Percentiles rank a stretch among this genome's conserved stretches.
These are phyloP conservation scores for Chondrilla cf. caribensis DNA, from an alignment of 37 sponge, comb jelly and placozoan genomes.

Conservation along the genomic window DNA sequence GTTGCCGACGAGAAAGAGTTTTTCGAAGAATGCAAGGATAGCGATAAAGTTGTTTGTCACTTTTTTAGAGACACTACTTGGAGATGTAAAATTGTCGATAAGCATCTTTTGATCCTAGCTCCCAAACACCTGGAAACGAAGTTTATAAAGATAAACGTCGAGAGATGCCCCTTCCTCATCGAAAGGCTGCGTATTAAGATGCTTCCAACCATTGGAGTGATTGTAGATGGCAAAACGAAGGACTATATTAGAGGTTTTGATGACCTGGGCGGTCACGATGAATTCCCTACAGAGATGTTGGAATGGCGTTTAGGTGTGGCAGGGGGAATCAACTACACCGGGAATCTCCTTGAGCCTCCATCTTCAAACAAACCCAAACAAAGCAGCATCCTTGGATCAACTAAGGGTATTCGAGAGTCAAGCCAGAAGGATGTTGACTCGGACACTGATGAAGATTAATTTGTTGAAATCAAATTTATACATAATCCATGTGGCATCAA, in stretches of 20 bases:
- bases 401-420: conserved; percentile 11
- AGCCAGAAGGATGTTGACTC: background rate
- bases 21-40: conserved; percentile 90
- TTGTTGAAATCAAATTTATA: no score
- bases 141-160: conserved; percentile 90
- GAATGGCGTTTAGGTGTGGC: conserved; percentile 93
- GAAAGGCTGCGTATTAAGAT: conserved; percentile 84
- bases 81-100: conserved; percentile 98
- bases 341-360: conserved; percentile 84
- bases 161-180: conserved; percentile 89
- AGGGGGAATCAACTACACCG: conserved; percentile 82
- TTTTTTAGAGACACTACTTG: conserved; percentile 85
- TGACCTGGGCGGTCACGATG: conserved; percentile 89
- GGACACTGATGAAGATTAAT: conserved; percentile 16
- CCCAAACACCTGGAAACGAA: conserved; percentile 90
- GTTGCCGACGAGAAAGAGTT: conserved; percentile 93
- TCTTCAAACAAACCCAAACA: background rate
- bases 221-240: conserved; percentile 71
- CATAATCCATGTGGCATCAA: no score
- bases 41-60: conserved; percentile 86
- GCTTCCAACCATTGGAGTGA: conserved; percentile 84
- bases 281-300: conserved; percentile 93
- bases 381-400: background rate
- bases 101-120: conserved; percentile 86
- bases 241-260: conserved; percentile 97